Evolutionary conservation across 2,113 vertebrate species (phyloP), one percentile per base, ranked within the genome.

Genomic region (Periophthalmus modestus): DNA sequence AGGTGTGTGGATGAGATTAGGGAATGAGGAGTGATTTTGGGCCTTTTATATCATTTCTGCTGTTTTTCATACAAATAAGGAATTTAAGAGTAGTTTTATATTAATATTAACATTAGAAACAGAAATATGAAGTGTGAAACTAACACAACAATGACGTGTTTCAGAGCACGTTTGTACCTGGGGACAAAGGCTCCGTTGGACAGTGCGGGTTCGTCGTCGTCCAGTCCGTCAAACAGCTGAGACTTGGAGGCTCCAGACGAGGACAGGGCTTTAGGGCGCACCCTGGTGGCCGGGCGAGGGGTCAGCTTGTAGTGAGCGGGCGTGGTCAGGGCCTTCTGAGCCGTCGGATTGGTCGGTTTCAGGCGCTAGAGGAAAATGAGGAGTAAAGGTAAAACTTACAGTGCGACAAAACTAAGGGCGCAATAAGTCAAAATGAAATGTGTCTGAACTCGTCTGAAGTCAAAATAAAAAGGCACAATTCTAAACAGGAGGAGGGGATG

Each of bases 281-380:
- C 95, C 0, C 96, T 81, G 7, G 96, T 96, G 0, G 96, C 97
- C 0, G 98, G 97, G 0, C 97, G 96, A 0, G 97, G 97, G 0
- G 96, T 98, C 81, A 98, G 87, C 82, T 97, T 98, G 93, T 99
- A 99, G 88, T 97, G 97, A 1, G 96, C 96, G 54, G 96, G 96
- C 0, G 96, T 98, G 0, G 95, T 97, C 75, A 99, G 80, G 23
- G 98, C 97, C 83, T 98, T 98, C 92, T 99, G 97, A 3, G 97
- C 97, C 0, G 97, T 96, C 0, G 97, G 98, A 87, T 98, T 99
- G 16, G 98, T 99, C 0, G 97, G 97, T 69, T 97, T 98, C 80
- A 99, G 92, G 67, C 96, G 95, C 98, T 99, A 91, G 47, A 9
- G 65, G 1, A 71, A n/a, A 19, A 39, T 7, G 67, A n/a, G n/a